Evolutionary conservation across 2,797 vertebrate species (phyloP), one percentile per base, ranked within the genome.

Genomic region (Darevskia mixta): DNA sequence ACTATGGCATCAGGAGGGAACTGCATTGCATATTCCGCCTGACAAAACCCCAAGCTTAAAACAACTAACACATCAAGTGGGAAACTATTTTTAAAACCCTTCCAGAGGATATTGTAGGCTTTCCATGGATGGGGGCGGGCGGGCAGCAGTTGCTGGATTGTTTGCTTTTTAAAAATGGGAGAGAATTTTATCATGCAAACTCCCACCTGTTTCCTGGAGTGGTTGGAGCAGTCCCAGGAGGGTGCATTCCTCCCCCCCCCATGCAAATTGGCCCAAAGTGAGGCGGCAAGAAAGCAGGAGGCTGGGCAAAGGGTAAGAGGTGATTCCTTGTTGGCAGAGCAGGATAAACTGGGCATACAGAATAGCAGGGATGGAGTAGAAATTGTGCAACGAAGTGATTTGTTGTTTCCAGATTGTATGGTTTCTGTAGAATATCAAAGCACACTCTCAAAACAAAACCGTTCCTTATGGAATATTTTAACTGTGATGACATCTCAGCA

Each of bases 401-500:
- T 25, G 41, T 69, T 78, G 13, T 73, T 86, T 8, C 61, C 43
- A 67, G 7, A 35, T 78, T 79, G 27, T n/a, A 49, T 49, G 25
- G 41, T 58, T 80, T 72, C 85, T 80, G 45, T 41, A 10, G 49
- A 86, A 61, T 66, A 41, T 72, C 76, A 79, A 23, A 38, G 45
- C 45, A 58, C 32, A 49, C 45, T 58, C 66, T 72, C 20, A 35
- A 86, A 67, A 67, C 41, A 35, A 35, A 58, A 35, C 8, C 32
- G 4, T 86, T 86, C 66, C 32, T 72, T 79, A 29, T 79, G 76
- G 76, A 45, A 32, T 66, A 78, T 86, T 20, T 86, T 49, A 79
- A 79, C 13, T 25, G 64, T 25, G 64, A 49, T 69, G 85, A 79
- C 85, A 86, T 79, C 29, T 55, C 76, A 86, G 41, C 73, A 66